Evolutionary conservation across 2,888 invertebrate species (phyloP), one percentile per base, ranked within the genome.

Genomic region (Drosophila bunnanda): DNA sequence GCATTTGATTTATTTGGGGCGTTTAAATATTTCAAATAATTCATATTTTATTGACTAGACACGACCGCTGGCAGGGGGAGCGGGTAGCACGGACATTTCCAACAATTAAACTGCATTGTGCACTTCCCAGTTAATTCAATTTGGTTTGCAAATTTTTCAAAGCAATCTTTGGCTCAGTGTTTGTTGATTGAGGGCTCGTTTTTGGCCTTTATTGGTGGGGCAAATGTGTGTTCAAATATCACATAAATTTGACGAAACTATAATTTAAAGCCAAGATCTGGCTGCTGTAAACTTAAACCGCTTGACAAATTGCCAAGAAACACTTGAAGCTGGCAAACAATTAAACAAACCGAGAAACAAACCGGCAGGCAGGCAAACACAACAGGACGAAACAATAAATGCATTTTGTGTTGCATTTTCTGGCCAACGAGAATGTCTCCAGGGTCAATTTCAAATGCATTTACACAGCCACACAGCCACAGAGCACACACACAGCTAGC

Each of bases 391-490:
- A 73, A 72, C 74, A 76, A 75, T 76, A 76, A 75, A 81, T 84
- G 75, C 70, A 68, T 66, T 81, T 86, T 43, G 75, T 72, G 66
- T 41, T 41, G 46, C 65, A 61, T 68, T 77, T 86, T 67, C 69
- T 58, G 74, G 70, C 50, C 67, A 76, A 52, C 54, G 66, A 71
- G 60, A 78, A 86, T 86, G 86, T 86, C 83, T 82, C 83, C 78
- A 86, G 83, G 83, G 88, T 86, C 80, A 84, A 86, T 84, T 82
- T 74, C 67, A 72, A 78, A 83, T 88, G 82, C 82, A 79, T 77
- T 76, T 73, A 67, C 74, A 75, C 62, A 59, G 54, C 52, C 46
- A 43, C 34, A 59, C n/a, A 10, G 4, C 2, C 25, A 25, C 25
- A 25, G 25, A 25, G 4, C 4, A 44, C 38, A 20, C 25, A 44